Evolutionary conservation across 2,113 vertebrate species (phyloP).

Genomic region (Taxidea taxus): DNA sequence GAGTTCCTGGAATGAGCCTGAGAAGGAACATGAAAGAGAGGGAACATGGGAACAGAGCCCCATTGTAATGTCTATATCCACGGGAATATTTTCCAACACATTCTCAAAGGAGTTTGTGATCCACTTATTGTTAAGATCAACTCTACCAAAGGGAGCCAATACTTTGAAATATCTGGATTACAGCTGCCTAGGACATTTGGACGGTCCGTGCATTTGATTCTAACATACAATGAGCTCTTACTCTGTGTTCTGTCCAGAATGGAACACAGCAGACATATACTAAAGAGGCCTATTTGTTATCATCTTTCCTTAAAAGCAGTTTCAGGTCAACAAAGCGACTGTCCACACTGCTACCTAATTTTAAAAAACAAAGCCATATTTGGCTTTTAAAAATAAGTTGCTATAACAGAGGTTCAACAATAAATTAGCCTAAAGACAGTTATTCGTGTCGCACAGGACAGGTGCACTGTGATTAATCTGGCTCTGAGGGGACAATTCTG

Average conservation of each 20-base stretch:
- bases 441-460: not conserved
- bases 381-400: not conserved
- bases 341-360: not conserved
- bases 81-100: not conserved
- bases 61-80: not conserved
- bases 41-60: not conserved
- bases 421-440: not conserved
- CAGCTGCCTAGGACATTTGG: not conserved
- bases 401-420: not conserved
- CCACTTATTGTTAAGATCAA: not conserved
- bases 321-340: not conserved
- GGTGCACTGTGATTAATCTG: not conserved
- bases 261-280: not conserved
- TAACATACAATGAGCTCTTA: not conserved
- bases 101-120: not conserved
- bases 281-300: not conserved
- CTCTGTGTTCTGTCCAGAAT: not conserved
- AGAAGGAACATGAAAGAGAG: not conserved
- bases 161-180: not conserved
- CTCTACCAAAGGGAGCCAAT: not conserved
- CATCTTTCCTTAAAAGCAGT: not conserved
- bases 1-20: not conserved
- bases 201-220: accelerated
- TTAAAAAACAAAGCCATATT: not conserved
- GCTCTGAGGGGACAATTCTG: not conserved